Evolutionary conservation across 1,140 invertebrate genomes (phyloP), one percentile per base, ranked within the genome.

Genomic region (Drosophila subobscura): DNA sequence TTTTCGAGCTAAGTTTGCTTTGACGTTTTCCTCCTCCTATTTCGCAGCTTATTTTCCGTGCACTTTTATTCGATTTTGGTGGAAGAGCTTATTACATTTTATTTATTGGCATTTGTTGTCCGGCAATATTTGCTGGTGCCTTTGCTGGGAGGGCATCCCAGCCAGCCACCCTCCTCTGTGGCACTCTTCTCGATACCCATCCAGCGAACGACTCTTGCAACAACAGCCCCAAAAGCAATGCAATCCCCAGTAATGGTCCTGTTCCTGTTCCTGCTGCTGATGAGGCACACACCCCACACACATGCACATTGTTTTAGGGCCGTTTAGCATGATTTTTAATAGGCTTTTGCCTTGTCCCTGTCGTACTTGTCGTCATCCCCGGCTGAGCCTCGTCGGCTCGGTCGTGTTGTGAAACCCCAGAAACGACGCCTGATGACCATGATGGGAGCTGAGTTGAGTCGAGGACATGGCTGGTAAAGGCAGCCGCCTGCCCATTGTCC

Each of bases 271-370:
- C 25, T 44, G 14, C 50, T 51, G 51, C 53, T 22, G 42, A 33
- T 7, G 22, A 8, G 10, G 20, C 14, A 56, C 49, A 44, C 16
- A 51, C 33, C 37, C 20, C 40, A 58, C 41, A 33, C 33, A 33
- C 54, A 58, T 57, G 77, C 71, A 83, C 79, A 84, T 84, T 84
- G 79, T 84, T 84, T 84, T 84, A 84, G 75, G 79, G 75, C 75
- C 79, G 66, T 84, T 84, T 84, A 84, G 79, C 79, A 84, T 79
- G 75, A 84, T 84, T 84, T 84, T 84, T 84, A 84, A 84, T 84
- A 84, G 79, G 79, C 79, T 84, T 84, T 84, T 46, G 79, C 63
- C 78, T 61, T 59, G 66, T 76, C 55, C 57, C 59, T 65, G 65
- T 54, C 56, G 47, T 41, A 55, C 53, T 65, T 63, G 59, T 64